Evolutionary conservation across 2,888 invertebrate genomes (phyloP).

Genomic region (Volucella zonaria): DNA sequence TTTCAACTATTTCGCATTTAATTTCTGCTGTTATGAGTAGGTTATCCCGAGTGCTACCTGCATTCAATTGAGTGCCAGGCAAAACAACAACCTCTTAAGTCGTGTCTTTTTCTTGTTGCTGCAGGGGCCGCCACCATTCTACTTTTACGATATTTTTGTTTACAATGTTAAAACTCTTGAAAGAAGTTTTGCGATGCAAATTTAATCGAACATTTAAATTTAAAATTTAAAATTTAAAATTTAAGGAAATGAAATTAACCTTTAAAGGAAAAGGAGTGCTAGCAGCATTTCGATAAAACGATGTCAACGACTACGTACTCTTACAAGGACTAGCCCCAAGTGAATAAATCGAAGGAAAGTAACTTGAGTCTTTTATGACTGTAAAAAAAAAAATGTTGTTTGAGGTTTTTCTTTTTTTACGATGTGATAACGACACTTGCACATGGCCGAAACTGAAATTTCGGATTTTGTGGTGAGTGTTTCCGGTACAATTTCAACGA

Average conservation of each 20-base stretch:
- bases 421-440: conserved; percentile 68
- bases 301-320: conserved; percentile 1
- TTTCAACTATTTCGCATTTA: conserved; percentile 55
- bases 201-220: conserved; percentile 33
- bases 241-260: conserved; percentile 51
- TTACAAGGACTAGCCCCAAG: conserved; percentile 41
- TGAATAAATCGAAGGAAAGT: conserved; percentile 53
- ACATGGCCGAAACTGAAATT: conserved; percentile 66
- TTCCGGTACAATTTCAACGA: conserved; percentile 58
- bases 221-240: not conserved
- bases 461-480: conserved; percentile 58
- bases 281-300: conserved; percentile 40
- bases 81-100: conserved; percentile 64
- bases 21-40: conserved; percentile 25
- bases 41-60: conserved; percentile 30
- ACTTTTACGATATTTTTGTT: conserved; percentile 29
- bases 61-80: conserved; percentile 56
- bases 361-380: conserved; percentile 60
- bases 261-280: conserved; percentile 44
- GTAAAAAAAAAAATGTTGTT: conserved; percentile 49
- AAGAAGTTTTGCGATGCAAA: conserved; percentile 44
- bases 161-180: conserved; percentile 31
- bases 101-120: not conserved
- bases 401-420: conserved; percentile 57
- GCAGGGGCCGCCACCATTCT: conserved; percentile 5